These are phyloP conservation scores for Alectoris magna DNA, from an alignment of 2,797 vertebrate genomes.

Conservation along the genomic window DNA sequence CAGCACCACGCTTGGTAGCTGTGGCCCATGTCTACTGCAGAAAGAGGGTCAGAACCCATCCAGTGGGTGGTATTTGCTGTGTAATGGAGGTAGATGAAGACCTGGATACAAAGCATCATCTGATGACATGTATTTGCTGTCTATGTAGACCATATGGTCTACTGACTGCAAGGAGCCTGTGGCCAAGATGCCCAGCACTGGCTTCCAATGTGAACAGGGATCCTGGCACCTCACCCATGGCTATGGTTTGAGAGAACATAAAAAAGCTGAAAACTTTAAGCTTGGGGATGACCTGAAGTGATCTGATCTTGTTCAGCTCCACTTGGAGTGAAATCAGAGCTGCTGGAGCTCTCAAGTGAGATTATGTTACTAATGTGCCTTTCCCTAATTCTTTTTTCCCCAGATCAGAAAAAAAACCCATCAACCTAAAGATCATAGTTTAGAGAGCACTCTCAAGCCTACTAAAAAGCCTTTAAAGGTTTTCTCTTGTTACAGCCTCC, in stretches of 20 bases:
- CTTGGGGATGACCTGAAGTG: accelerated
- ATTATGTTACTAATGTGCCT: neutral
- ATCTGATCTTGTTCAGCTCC: neutral
- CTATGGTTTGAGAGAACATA: neutral
- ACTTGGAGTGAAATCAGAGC: neutral
- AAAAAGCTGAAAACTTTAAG: neutral
- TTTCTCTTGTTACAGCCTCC: neutral
- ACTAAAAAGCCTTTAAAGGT: neutral
- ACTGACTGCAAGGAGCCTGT: neutral
- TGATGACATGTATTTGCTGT: accelerated
- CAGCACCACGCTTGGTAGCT: accelerated
- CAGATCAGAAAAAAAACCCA: neutral
- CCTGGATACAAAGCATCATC: neutral
- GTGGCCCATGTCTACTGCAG: accelerated
- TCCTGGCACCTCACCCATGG: neutral
- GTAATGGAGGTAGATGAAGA: neutral
- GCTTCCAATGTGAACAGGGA: neutral
- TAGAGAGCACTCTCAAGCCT: neutral
- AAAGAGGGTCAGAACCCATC: accelerated
- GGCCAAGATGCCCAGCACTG: neutral
- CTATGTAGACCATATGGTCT: accelerated
- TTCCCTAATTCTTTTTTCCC: neutral
- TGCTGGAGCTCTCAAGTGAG: neutral
- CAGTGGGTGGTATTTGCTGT: too few relatives aligned
- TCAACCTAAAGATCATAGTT: neutral